phyloP scores from a whole-genome alignment of 2,797 vertebrate genomes.

The Syngnathus acus region DNA sequence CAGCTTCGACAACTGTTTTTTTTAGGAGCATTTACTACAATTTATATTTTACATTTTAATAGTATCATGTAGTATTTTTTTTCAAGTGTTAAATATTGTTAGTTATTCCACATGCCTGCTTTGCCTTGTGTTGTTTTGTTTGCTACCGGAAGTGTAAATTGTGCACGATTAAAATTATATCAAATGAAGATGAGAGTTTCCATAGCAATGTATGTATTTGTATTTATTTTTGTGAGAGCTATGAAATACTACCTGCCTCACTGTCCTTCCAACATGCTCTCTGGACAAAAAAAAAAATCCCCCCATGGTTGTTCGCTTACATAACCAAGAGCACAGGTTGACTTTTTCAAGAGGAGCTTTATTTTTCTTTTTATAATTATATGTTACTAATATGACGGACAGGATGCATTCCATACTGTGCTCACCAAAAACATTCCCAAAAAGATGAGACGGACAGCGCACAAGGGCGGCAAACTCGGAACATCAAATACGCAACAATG shows the following conservation, averaged over 20 bases:
- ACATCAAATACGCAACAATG: neutral
- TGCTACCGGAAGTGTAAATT: neutral
- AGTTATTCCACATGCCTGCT: neutral
- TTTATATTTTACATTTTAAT: neutral
- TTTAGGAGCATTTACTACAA: neutral
- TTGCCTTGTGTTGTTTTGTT: neutral
- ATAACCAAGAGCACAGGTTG: conserved; percentile 8
- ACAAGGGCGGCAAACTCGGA: conserved; percentile 39
- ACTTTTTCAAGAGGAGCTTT: conserved; percentile 57
- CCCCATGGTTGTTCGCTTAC: neutral
- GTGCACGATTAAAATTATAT: neutral
- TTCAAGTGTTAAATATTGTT: neutral
- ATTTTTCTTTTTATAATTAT: conserved; percentile 25
- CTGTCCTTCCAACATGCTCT: neutral
- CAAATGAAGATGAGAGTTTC: neutral
- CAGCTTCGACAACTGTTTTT: too few species aligned
- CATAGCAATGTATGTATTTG: neutral
- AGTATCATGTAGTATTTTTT: too few species aligned
- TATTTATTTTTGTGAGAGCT: neutral
- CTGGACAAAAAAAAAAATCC: neutral
- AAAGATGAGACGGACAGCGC: conserved; percentile 47
- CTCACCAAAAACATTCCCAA: conserved; percentile 34
- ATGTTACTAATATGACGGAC: conserved; percentile 13
- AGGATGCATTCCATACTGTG: conserved; percentile 59
- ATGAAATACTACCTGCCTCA: neutral